A percentile compares a stretch with the other conserved stretches of the same genome.
Conservation (phyloP, 2,113 vertebrate species). For the Camarhynchus parvulus region DNA sequence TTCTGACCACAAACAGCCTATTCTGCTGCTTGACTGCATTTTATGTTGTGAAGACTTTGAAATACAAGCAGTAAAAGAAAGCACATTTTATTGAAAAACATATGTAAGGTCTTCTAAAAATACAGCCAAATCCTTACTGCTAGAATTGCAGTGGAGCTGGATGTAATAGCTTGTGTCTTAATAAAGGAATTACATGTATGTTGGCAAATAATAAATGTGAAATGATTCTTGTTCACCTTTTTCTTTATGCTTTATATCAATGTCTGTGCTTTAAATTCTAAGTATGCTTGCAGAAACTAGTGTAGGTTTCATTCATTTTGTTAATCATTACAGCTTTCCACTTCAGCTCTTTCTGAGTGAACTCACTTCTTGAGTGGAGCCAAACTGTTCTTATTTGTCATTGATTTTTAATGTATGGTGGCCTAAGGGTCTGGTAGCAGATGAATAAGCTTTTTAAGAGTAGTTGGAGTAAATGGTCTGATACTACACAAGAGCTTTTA, state of each 20-base stretch:
- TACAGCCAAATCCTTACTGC: neutral
- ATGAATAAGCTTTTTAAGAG: neutral
- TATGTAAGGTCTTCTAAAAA: neutral
- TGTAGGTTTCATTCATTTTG: neutral
- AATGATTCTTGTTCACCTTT: neutral
- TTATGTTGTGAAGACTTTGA: neutral
- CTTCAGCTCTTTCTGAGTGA: neutral
- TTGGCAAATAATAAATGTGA: neutral
- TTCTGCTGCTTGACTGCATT: neutral
- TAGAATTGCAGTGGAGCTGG: neutral
- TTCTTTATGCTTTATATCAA: neutral
- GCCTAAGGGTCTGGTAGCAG: neutral
- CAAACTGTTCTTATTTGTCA: neutral
- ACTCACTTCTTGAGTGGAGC: neutral
- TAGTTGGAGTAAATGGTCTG: neutral
- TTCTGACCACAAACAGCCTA: neutral
- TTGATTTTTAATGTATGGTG: neutral
- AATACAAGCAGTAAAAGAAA: neutral
- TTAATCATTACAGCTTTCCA: slow-evolving; percentile 22
- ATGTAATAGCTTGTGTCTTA: neutral
- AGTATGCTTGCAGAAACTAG: neutral
- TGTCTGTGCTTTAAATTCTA: neutral
- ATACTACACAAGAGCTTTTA: neutral
- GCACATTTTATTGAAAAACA: neutral
- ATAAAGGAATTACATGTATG: neutral